Conservation (phyloP, 2,888 invertebrate genomes). For the Pristionchus japonicus region DNA sequence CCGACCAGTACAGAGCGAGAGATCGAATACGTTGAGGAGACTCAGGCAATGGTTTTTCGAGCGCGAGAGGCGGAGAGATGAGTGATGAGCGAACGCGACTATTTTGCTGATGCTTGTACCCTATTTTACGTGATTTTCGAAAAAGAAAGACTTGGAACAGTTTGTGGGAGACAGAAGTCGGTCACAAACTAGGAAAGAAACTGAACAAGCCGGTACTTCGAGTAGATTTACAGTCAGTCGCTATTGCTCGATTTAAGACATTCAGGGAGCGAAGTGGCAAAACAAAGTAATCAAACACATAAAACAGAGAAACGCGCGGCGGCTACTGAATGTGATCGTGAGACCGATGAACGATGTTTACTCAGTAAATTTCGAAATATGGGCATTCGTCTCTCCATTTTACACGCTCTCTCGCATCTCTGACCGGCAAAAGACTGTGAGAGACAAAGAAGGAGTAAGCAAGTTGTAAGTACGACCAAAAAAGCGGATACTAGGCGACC, state of each 20-base stretch:
- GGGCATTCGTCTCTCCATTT: neutral
- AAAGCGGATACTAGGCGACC: neutral
- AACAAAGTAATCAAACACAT: constrained; percentile 9
- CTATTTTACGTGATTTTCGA: neutral
- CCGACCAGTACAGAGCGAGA: too few species aligned
- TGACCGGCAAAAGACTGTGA: neutral
- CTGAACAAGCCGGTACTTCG: neutral
- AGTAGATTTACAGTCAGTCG: neutral
- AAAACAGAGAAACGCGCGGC: constrained; percentile 7
- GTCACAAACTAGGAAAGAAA: neutral
- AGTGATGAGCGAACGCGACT: neutral
- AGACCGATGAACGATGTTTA: neutral
- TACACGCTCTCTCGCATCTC: neutral
- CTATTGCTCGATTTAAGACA: neutral
- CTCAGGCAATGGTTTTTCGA: neutral
- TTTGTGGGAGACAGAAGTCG: too few species aligned
- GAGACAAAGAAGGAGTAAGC: neutral
- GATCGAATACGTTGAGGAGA: too few species aligned
- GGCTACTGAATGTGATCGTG: neutral
- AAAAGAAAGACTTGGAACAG: neutral
- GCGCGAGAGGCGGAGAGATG: neutral
- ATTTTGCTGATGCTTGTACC: neutral
- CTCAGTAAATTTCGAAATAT: too few species aligned
- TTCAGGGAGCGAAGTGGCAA: neutral
- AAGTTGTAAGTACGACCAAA: neutral